Percentiles rank a stretch among this genome's conserved stretches.
These are phyloP conservation scores for Amblyteles armatorius DNA, from an alignment of 2,888 invertebrate genomes.

Conservation along the genomic window DNA sequence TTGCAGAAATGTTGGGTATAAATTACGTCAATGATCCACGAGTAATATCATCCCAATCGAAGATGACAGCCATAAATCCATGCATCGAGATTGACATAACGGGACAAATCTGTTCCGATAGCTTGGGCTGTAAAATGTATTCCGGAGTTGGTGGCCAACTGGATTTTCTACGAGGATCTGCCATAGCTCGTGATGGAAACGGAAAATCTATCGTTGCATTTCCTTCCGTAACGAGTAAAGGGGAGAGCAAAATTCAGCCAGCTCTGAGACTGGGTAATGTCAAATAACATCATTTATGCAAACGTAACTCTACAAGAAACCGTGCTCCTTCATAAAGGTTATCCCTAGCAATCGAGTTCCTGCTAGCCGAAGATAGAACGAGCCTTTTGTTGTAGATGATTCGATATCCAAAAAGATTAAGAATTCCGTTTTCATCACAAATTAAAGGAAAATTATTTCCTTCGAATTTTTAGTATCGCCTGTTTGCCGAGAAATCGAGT, in stretches of 20 bases:
- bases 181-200: conserved; percentile 86
- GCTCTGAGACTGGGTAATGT: conserved; percentile 86
- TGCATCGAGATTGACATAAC: conserved; percentile 97
- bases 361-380: too few species aligned
- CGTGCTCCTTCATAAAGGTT: too few species aligned
- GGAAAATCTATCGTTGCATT: conserved; percentile 89
- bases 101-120: conserved; percentile 97
- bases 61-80: conserved; percentile 98
- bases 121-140: conserved; percentile 92
- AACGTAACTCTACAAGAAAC: background rate
- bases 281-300: background rate
- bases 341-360: too few species aligned
- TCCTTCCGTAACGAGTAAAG: conserved; percentile 86
- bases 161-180: conserved; percentile 89
- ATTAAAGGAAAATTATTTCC: background rate
- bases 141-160: conserved; percentile 90
- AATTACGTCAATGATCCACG: conserved; percentile 95
- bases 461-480: background rate
- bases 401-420: background rate
- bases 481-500: background rate
- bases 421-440: background rate
- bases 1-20: conserved; percentile 93
- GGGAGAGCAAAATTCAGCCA: conserved; percentile 87
- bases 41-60: conserved; percentile 93
- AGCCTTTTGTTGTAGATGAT: background rate